A percentile compares a stretch with the other conserved stretches of the same genome.
Conservation (phyloP, 2,888 invertebrate genomes). For the Acrobasis consociella region DNA sequence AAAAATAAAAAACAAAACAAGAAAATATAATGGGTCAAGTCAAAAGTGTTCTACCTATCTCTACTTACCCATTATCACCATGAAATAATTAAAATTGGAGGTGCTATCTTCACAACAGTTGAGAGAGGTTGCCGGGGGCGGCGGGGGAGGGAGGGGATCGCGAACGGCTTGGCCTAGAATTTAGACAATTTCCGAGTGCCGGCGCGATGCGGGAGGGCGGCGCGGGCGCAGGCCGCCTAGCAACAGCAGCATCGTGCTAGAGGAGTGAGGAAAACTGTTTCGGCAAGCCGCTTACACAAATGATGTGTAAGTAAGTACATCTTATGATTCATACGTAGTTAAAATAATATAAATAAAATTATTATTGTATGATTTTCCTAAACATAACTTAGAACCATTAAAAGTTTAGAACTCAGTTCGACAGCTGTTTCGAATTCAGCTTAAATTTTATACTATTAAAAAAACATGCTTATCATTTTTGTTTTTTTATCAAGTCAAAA, state of each 20-base stretch:
- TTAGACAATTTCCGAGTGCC: slow-evolving; percentile 76
- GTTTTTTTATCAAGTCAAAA: too few species aligned
- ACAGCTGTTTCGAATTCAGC: too few species aligned
- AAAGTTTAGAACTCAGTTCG: too few species aligned
- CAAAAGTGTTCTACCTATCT: too few species aligned
- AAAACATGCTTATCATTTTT: too few species aligned
- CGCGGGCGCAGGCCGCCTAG: slow-evolving; percentile 39
- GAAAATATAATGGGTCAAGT: too few species aligned
- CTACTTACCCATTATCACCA: neutral
- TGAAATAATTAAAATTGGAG: neutral
- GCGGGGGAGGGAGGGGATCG: slow-evolving; percentile 41
- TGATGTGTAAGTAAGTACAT: neutral
- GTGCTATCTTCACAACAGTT: slow-evolving; percentile 6
- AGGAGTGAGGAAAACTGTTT: slow-evolving; percentile 22
- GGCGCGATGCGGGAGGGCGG: slow-evolving; percentile 31
- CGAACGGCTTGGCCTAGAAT: slow-evolving; percentile 68
- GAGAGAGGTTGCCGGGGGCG: slow-evolving; percentile 44
- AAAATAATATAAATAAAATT: too few species aligned
- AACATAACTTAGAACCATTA: too few species aligned
- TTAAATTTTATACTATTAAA: too few species aligned
- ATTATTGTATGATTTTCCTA: too few species aligned
- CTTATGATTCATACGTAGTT: too few species aligned
- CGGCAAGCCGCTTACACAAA: neutral
- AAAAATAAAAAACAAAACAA: too few species aligned
- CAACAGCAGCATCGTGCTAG: slow-evolving; percentile 39